Evolutionary conservation across 2,797 vertebrate genomes (phyloP), one percentile per base, ranked within the genome.

Genomic region (Lutjanus campechanus): DNA sequence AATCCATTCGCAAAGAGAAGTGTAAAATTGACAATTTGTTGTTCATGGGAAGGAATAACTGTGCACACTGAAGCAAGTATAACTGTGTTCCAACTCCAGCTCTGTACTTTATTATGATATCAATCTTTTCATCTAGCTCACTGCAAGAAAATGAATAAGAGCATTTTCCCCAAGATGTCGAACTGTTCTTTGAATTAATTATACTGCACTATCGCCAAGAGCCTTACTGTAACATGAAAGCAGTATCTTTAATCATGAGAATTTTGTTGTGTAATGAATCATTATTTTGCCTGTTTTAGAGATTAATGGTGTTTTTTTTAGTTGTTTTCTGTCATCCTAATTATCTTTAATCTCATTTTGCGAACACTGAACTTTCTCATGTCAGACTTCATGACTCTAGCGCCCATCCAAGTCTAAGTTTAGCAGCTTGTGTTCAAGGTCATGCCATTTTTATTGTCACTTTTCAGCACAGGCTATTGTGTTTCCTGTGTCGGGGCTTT

Each of bases 401-500:
- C 50, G 62, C 68, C 60, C 73, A 69, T 76, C 69, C 55, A 16
- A 41, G 67, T 82, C 88, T 82, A 85, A 86, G 66, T 90, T 90
- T 88, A 85, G 87, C 9, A 47, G 36, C 1, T 29, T 60, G 78
- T 36, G 13, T 54, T 79, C 41, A 36, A 81, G 88, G 88, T 91
- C 83, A 63, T 81, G 79, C 75, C 87, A 84, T 85, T 90, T 85
- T 91, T 87, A 86, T 86, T 91, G 89, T 88, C 82, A 80, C 65
- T 78, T 86, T 76, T 84, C 81, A 75, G 60, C 82, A 69, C 66
- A 82, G 59, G 25, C 47, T 61, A 53, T 69, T 80, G 63, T 76
- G 85, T 88, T 93, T 93, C 90, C 88, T 86, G 84, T 77, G 67
- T 88, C n/a, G 9, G 73, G 68, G 46, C 63, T 76, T 81, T 69